Base-by-base conservation (phyloP, 2,888 invertebrate species). In the Acleris sparsana region DNA sequence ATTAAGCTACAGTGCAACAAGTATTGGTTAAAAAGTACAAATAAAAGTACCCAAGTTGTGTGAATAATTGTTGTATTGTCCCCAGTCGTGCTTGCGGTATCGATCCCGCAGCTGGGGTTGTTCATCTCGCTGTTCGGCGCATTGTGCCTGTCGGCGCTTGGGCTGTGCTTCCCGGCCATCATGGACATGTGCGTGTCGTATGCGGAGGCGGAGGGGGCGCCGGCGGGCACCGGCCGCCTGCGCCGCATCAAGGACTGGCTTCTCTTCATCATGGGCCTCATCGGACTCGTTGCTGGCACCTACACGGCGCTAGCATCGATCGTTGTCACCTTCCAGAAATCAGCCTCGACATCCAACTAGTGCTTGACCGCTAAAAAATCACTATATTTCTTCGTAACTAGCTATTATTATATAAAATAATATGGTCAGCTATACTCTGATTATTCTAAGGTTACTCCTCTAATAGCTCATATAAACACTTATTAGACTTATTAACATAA, bases 41-140 rank as follows among this genome's bases (percentile, higher is more conserved):
- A 22, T 22, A 22, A 4, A 2, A 22, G 22, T 22, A 22, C 22
- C 22, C 22, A 22, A 22, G 25, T 25, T 25, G 25, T 25, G 25
- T 25, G 25, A 25, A 25, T 25, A 39, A 3, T 39, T 39, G 11
- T 39, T 13, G 3, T 13, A 39, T 39, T 39, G 39, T 39, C 39
- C 39, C 6, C 93, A 98, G 97, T 97, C 87, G 82, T 95, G 33
- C 81, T 97, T 75, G 96, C 96, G 76, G 87, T 93, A 58, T 94
- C 96, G 9, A 95, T 98, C 72, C 98, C 98, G 2, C 95, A 96
- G 72, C 90, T 98, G 79, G 96, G 96, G 25, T 89, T 97, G 53
- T 96, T 97, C 77, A 95, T 95, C 74, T 96, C 96, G 0, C 87
- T 97, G 52, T 95, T 97, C 78, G 98, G 98, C 13, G 98, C 98